phyloP scores from a whole-genome alignment of 2,888 invertebrate genomes.

The Pollenia amentaria region DNA sequence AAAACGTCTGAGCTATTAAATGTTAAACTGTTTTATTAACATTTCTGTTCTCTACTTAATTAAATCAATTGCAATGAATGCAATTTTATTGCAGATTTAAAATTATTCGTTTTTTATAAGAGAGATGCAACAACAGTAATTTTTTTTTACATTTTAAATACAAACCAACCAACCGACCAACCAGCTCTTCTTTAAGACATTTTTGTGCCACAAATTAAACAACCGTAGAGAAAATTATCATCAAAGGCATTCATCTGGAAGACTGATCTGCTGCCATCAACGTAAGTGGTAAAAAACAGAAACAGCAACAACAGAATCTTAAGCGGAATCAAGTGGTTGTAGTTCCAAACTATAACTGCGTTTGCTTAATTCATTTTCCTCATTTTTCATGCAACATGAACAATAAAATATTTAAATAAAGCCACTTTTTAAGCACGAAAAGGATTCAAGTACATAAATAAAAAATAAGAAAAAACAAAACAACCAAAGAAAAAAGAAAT shows the following conservation, averaged over 20 bases:
- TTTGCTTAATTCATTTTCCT: conserved; percentile 28
- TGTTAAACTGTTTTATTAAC: conserved; percentile 22
- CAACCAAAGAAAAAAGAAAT: background rate
- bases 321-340: conserved; percentile 19
- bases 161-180: background rate
- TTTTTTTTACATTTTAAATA: background rate
- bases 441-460: conserved; percentile 61
- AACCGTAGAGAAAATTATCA: conserved; percentile 70
- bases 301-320: conserved; percentile 27
- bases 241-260: conserved; percentile 73
- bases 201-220: conserved; percentile 70
- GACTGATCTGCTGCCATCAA: conserved; percentile 69
- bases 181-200: conserved; percentile 53
- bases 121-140: conserved; percentile 35
- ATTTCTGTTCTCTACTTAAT: conserved; percentile 16
- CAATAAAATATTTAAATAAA: conserved; percentile 71
- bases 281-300: conserved; percentile 22
- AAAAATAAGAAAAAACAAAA: conserved; percentile 8
- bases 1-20: background rate
- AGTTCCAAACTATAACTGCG: conserved; percentile 16
- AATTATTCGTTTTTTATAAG: conserved; percentile 24
- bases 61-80: conserved; percentile 35
- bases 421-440: conserved; percentile 64
- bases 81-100: conserved; percentile 36
- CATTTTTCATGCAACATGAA: conserved; percentile 55